Evolutionary conservation across 2,113 vertebrate species (phyloP).

Genomic region (Indicator indicator): DNA sequence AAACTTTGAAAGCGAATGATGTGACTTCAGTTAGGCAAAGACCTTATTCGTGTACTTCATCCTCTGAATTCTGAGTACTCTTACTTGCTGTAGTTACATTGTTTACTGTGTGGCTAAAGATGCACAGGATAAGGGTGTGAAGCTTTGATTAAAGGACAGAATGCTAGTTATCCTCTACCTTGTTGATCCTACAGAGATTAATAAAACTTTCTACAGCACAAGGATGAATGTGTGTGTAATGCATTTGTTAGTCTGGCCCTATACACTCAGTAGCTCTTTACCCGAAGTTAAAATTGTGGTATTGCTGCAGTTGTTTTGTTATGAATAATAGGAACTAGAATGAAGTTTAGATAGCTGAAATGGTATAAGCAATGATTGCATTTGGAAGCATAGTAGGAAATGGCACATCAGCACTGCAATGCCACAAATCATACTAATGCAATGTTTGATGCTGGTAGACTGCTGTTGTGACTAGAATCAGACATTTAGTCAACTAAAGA

Average conservation of each 20-base stretch:
- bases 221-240: background rate
- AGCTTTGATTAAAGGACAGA: background rate
- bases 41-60: background rate
- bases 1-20: background rate
- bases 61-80: background rate
- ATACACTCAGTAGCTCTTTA: background rate
- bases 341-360: background rate
- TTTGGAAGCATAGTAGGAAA: background rate
- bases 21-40: background rate
- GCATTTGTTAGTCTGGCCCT: background rate
- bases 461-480: background rate
- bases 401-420: background rate
- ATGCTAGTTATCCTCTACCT: background rate
- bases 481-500: constrained; percentile 31
- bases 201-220: background rate
- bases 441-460: constrained; percentile 26
- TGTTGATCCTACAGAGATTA: background rate
- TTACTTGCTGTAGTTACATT: background rate
- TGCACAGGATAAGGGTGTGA: background rate
- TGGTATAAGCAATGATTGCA: background rate
- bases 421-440: background rate
- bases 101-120: background rate
- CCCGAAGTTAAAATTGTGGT: background rate
- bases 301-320: background rate
- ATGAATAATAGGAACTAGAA: background rate